phyloP scores from a whole-genome alignment of 2,113 vertebrate species.

The Ptyas mucosa region DNA sequence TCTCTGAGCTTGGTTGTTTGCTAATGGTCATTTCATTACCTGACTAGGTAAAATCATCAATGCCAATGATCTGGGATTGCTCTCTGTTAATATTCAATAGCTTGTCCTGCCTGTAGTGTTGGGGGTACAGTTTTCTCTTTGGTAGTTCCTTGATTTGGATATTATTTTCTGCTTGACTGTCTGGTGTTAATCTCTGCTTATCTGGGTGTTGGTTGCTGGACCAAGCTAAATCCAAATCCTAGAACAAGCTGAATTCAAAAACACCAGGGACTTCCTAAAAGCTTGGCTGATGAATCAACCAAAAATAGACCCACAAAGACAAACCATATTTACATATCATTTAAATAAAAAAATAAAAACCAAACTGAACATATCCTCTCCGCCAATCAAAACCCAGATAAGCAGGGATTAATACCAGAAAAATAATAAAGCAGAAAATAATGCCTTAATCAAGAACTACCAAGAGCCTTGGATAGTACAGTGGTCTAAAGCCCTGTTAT shows the following conservation, averaged over 20 bases:
- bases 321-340: neutral
- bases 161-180: neutral
- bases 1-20: neutral
- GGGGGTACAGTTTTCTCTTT: neutral
- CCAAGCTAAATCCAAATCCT: neutral
- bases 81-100: neutral
- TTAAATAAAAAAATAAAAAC: neutral
- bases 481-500: no score
- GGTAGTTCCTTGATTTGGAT: neutral
- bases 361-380: neutral
- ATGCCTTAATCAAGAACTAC: neutral
- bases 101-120: neutral
- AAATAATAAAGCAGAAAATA: neutral
- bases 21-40: neutral
- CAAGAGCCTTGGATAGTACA: no score
- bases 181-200: neutral
- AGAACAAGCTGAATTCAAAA: neutral
- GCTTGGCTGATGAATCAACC: neutral
- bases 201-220: neutral
- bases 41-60: neutral
- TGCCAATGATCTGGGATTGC: neutral
- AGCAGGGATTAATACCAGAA: neutral
- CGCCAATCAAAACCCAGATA: neutral
- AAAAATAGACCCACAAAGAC: neutral
- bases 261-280: neutral